A percentile compares a stretch with the other conserved stretches of the same genome.
phyloP scores from a whole-genome alignment of 2,888 invertebrate genomes.

The Tetragnatha montana region DNA sequence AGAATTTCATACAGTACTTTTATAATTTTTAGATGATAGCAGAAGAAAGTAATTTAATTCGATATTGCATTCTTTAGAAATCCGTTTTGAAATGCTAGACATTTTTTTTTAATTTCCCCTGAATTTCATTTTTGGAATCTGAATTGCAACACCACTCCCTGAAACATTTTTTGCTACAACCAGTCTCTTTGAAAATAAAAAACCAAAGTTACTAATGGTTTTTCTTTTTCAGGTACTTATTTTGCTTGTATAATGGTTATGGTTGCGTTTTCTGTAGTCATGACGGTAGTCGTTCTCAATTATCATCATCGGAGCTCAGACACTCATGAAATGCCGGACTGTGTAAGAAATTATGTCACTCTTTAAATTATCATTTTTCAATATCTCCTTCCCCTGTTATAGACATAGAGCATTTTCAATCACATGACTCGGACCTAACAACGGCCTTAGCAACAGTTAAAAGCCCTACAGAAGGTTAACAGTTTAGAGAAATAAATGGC shows the following conservation, averaged over 20 bases:
- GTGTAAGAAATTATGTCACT: slow-evolving; percentile 82
- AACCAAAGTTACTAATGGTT: neutral
- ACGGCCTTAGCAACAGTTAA: no score
- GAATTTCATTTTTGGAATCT: no score
- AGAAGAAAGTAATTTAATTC: no score
- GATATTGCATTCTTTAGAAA: no score
- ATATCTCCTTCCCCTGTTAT: slow-evolving; percentile 94
- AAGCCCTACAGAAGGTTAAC: no score
- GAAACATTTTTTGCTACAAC: neutral
- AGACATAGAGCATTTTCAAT: no score
- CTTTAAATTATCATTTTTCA: neutral
- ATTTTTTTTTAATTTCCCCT: no score
- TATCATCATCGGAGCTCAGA: slow-evolving; percentile 97
- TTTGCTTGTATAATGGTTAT: slow-evolving; percentile 99
- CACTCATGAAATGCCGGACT: slow-evolving; percentile 97
- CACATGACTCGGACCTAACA: no score
- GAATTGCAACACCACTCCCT: neutral
- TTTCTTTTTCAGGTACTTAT: slow-evolving; percentile 86
- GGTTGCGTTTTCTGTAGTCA: slow-evolving; percentile 98
- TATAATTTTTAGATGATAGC: no score
- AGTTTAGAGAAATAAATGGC: no score
- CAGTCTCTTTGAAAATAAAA: neutral
- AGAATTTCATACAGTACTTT: no score
- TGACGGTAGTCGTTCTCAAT: slow-evolving; percentile 97
- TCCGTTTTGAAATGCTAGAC: no score